A percentile compares a stretch with the other conserved stretches of the same genome.
Evolutionary conservation across 2,797 vertebrate species (phyloP).

Genomic region (Synaphobranchus kaupii): DNA sequence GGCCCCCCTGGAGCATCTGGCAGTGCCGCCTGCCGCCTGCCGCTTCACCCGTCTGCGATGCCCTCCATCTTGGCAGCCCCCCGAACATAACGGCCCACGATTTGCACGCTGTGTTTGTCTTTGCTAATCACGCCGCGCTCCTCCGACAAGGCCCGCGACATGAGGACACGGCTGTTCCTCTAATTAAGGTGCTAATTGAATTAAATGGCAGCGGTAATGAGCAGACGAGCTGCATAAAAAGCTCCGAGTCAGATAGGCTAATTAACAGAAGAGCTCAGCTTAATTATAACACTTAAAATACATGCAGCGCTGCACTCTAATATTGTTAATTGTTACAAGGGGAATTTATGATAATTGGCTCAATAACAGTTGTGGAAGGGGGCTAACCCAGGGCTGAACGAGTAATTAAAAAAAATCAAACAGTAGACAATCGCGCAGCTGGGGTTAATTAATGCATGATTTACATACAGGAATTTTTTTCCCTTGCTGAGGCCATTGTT

Average conservation of each 20-base stretch:
- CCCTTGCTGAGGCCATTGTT: constrained; percentile 30
- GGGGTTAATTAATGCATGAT: constrained; percentile 81
- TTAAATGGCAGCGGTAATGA: constrained; percentile 98
- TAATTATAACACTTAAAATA: constrained; percentile 99
- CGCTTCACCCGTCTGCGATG: constrained; percentile 70
- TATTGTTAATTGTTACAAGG: constrained; percentile 93
- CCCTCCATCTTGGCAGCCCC: constrained; percentile 63
- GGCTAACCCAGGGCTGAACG: constrained; percentile 68
- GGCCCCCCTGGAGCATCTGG: neutral
- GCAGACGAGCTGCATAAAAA: constrained; percentile 95
- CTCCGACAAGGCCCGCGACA: constrained; percentile 86
- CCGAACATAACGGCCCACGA: constrained; percentile 75
- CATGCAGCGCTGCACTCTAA: constrained; percentile 82
- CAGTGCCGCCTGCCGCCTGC: constrained; percentile 58
- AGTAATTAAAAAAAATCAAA: constrained; percentile 82
- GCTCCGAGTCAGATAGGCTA: constrained; percentile 97
- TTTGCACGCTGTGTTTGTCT: constrained; percentile 91
- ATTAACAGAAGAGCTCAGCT: constrained; percentile 96
- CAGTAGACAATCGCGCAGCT: constrained; percentile 67
- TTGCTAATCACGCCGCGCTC: constrained; percentile 84
- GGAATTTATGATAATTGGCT: constrained; percentile 99
- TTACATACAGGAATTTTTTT: constrained; percentile 72
- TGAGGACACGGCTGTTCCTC: constrained; percentile 94
- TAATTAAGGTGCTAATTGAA: constrained; percentile 99
- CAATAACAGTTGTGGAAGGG: constrained; percentile 79